These are phyloP conservation scores for Apodemia mormo DNA, from an alignment of 2,888 invertebrate genomes.

Conservation along the genomic window DNA sequence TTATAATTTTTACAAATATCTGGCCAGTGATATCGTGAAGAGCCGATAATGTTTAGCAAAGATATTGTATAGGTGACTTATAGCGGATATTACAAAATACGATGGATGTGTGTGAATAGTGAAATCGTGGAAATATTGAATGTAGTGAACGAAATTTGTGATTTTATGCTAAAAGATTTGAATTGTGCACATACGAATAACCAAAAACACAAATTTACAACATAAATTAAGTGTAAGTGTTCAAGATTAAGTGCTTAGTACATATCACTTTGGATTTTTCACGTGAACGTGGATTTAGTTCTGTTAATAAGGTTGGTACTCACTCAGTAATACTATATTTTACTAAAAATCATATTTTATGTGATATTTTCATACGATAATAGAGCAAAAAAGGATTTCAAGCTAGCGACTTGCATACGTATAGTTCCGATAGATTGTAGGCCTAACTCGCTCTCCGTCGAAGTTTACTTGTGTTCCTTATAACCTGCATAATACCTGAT, in stretches of 20 bases:
- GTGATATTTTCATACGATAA: neutral
- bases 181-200: neutral
- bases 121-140: slow-evolving; percentile 16
- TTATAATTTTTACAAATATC: slow-evolving; percentile 11
- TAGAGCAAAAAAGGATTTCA: neutral
- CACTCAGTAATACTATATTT: neutral
- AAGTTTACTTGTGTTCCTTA: slow-evolving; percentile 26
- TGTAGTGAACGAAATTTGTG: slow-evolving; percentile 18
- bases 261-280: slow-evolving; percentile 59
- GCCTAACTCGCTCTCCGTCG: slow-evolving; percentile 51
- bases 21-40: neutral
- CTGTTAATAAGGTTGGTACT: slow-evolving; percentile 59
- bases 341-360: neutral
- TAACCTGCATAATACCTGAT: neutral
- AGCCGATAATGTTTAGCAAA: slow-evolving; percentile 4
- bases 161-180: neutral
- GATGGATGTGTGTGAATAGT: slow-evolving; percentile 23
- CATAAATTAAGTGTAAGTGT: slow-evolving; percentile 22
- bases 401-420: slow-evolving; percentile 18
- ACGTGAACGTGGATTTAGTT: slow-evolving; percentile 56
- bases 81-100: slow-evolving; percentile 21
- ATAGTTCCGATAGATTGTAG: slow-evolving; percentile 41
- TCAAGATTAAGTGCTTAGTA: slow-evolving; percentile 34
- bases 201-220: neutral
- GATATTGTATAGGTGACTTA: neutral